Percentiles rank a stretch among this genome's conserved stretches.
Conservation (phyloP, 1,140 invertebrate genomes). For the Bombus confusus region DNA sequence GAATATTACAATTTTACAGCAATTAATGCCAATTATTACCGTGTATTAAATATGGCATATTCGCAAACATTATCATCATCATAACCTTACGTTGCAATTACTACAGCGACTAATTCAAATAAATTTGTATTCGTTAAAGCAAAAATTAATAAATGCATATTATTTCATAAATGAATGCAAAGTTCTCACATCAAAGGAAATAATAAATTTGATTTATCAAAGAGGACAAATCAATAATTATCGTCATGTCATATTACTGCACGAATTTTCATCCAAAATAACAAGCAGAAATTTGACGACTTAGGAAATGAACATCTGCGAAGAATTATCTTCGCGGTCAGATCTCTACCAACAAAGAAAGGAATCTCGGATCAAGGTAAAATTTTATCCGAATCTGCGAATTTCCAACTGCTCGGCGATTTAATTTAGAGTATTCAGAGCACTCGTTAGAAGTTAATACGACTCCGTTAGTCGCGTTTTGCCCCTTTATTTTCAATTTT, state of each 20-base stretch:
- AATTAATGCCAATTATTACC: not conserved
- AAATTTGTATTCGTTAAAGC: not conserved
- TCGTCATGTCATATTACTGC: not conserved
- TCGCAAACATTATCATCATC: no score
- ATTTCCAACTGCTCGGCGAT: conserved; percentile 1
- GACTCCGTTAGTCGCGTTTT: not conserved
- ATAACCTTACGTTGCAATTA: not conserved
- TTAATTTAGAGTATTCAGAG: conserved; percentile 37
- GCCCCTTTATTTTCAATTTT: conserved; percentile 54
- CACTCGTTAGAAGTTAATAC: conserved; percentile 69
- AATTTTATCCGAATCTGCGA: not conserved
- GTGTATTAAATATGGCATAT: not conserved
- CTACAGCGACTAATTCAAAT: no score
- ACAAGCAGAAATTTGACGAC: not conserved
- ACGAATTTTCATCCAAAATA: not conserved
- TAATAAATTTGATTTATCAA: no score
- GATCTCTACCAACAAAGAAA: not conserved
- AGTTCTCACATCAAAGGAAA: no score
- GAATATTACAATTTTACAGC: not conserved
- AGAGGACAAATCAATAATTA: not conserved
- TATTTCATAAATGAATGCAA: no score
- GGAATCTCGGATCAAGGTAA: not conserved
- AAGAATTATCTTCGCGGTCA: not conserved
- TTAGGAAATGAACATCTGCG: not conserved
- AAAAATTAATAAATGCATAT: no score